Evolutionary conservation across 1,140 invertebrate species (phyloP), one percentile per base, ranked within the genome.

Genomic region (Araneus ventricosus): DNA sequence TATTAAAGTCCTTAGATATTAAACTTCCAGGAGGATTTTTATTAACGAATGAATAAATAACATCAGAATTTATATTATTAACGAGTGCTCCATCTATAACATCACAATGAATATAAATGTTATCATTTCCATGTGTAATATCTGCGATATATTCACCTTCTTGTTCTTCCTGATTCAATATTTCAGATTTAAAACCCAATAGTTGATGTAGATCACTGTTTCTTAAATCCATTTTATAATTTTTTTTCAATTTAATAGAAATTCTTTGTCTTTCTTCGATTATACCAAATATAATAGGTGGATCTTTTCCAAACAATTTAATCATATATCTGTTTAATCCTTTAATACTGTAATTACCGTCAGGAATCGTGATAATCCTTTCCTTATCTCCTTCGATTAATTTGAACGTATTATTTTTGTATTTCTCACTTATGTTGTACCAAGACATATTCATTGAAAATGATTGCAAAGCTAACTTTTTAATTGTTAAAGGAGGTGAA

Each of bases 71-170:
- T 39, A 30, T 0, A 41, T 85, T 30, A 67, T 85, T 91, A 20
- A 63, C 59, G 17, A 57, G 4, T 37, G 41, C 4, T 17, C 90
- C 37, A 27, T 63, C 30, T 8, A 91, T 41, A 0, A 85, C 37
- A 91, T 85, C 61, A 52, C 80, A 70, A 30, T 91, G 80, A 84
- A 91, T 79, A 70, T 91, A 80, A 85, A 84, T 91, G 63, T 91
- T 17, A 85, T 67, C 59, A 5, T 10, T 30, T 27, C 14, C 70
- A 1, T 84, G 27, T 24, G 41, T 22, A 27, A 91, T 59, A 52
- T 91, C 45, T 3, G 90, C 90, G n/a, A 67, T 79, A 63, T 84
- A 79, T 85, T 84, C 20, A 80, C 79, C 90, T 80, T 22, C 45
- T 63, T 84, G 79, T 34, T 85, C 79, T 34, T n/a, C n/a, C n/a